A percentile compares a stretch with the other conserved stretches of the same genome.
phyloP scores from a whole-genome alignment of 2,888 invertebrate genomes.

The Scaptomyza flava region DNA sequence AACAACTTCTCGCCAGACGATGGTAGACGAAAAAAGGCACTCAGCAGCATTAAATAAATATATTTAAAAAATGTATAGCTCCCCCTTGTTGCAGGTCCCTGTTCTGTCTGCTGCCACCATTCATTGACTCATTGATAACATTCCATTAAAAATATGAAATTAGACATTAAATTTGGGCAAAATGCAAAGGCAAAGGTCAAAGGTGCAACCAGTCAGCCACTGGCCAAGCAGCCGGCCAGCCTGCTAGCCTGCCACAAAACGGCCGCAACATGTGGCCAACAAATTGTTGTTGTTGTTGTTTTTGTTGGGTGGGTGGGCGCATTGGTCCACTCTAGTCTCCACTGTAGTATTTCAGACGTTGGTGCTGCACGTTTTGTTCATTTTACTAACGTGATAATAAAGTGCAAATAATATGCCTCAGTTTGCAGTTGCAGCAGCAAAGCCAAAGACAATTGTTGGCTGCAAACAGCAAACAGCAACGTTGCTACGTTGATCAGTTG shows the following conservation, averaged over 20 bases:
- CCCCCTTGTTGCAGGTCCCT: not conserved
- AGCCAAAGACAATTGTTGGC: conserved; percentile 63
- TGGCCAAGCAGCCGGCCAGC: conserved; percentile 58
- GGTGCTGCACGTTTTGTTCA: conserved; percentile 79
- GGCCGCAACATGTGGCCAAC: conserved; percentile 51
- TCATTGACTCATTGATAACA: conserved; percentile 43
- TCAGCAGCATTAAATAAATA: conserved; percentile 9
- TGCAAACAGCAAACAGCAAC: conserved; percentile 22
- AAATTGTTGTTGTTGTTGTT: conserved; percentile 12
- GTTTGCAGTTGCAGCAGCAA: conserved; percentile 55
- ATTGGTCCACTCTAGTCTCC: conserved; percentile 2
- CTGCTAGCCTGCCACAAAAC: conserved; percentile 22
- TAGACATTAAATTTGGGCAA: conserved; percentile 45
- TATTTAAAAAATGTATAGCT: conserved; percentile 32
- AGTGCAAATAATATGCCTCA: conserved; percentile 84
- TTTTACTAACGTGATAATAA: conserved; percentile 84
- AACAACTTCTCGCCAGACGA: too few species aligned
- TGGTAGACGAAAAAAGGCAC: too few species aligned
- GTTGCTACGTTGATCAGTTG: conserved; percentile 44
- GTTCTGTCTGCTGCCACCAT: not conserved
- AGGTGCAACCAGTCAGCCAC: conserved; percentile 61
- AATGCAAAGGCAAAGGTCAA: conserved; percentile 64
- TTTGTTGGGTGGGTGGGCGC: conserved; percentile 54
- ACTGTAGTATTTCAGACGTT: conserved; percentile 31
- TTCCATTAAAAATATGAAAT: conserved; percentile 58